Base-by-base conservation (phyloP, 2,888 invertebrate genomes). In the Parnassius orleans region DNA sequence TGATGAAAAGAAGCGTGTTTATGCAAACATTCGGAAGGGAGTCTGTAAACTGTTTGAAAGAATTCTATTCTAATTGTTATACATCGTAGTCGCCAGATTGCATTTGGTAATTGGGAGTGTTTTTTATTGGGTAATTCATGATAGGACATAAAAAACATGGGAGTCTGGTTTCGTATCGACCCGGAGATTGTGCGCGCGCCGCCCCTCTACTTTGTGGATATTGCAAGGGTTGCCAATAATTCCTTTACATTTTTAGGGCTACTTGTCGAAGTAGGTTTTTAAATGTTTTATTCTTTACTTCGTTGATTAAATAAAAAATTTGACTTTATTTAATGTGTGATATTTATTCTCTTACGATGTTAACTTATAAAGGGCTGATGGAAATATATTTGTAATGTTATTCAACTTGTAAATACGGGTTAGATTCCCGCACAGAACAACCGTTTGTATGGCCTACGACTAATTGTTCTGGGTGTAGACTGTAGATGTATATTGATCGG, bases 121-220 rank as follows among this genome's bases (percentile, higher is more conserved):
- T 80, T 81, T 84, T 87, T 83, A 84, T 84, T 81, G 79, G 83
- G 81, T 80, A 84, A 85, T 84, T 84, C 77, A 79, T 86, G 81
- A 86, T 84, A 86, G 80, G 86, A 86, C 87, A 88, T 90, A 88
- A 90, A 90, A 90, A 90, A 88, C 83, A 86, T 87, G 79, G 78
- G 85, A 88, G 90, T 88, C 87, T 90, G 87, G 86, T 82, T 83
- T 80, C 73, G 78, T 90, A 90, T 91, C 90, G 90, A 90, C 89
- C 90, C 84, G 83, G 79, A 72, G 66, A 66, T 76, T 81, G 87
- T 90, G 90, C 90, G 90, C 90, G 90, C 81, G 75, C 73, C 70
- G 72, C 70, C 66, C 61, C 64, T 61, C 68, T 57, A 55, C 65
- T 63, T 61, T 62, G 61, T 66, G 65, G 56, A 51, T 60, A 65